These are phyloP conservation scores for Nannospalax galili DNA, from an alignment of 2,113 vertebrate species.

Conservation along the genomic window DNA sequence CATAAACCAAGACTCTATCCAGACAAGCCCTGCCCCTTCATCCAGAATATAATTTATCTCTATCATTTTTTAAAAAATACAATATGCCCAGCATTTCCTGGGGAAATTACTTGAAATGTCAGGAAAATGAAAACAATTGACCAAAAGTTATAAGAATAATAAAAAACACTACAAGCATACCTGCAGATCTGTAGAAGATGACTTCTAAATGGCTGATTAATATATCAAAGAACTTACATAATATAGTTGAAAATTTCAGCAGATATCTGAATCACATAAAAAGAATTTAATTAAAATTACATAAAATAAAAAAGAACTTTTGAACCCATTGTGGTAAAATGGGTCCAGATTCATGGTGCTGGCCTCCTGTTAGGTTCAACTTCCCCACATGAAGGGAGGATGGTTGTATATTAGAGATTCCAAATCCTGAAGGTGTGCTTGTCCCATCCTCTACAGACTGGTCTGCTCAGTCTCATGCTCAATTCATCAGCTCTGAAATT, in stretches of 20 bases:
- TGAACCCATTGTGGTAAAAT: background rate
- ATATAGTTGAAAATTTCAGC: background rate
- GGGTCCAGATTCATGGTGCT: rapidly evolving
- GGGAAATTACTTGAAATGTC: background rate
- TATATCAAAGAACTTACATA: background rate
- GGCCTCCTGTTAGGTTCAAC: background rate
- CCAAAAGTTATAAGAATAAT: background rate
- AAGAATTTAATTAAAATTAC: background rate
- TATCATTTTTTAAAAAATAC: background rate
- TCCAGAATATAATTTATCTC: background rate
- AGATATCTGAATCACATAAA: background rate
- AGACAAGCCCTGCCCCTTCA: background rate
- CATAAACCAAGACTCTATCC: background rate
- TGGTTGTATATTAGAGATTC: background rate
- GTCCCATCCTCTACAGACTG: background rate
- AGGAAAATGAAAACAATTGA: background rate
- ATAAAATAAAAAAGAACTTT: background rate
- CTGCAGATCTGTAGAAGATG: background rate
- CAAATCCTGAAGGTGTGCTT: background rate
- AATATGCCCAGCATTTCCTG: background rate
- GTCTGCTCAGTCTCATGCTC: background rate
- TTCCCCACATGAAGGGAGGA: background rate
- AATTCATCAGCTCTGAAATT: background rate
- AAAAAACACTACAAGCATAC: background rate
- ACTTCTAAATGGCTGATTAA: background rate